These are phyloP conservation scores for Dinomys branickii DNA, from an alignment of 2,113 vertebrate genomes.

Conservation along the genomic window DNA sequence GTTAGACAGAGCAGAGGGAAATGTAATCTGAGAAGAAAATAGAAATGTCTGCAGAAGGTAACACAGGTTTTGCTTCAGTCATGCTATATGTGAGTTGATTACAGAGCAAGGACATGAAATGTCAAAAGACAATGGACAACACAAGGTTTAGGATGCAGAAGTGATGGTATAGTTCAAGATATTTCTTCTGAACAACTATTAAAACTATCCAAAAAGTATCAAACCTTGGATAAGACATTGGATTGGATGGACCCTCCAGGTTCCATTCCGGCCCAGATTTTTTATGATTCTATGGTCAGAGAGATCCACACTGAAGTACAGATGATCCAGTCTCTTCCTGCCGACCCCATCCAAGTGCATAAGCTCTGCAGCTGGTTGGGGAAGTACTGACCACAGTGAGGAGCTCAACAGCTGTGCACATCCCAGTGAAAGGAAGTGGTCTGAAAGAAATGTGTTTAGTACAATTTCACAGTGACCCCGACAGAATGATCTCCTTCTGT, in stretches of 20 bases:
- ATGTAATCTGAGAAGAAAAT: neutral
- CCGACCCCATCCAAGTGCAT: neutral
- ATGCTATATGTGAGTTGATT: neutral
- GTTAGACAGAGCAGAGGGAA: neutral
- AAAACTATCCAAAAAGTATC: neutral
- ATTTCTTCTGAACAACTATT: neutral
- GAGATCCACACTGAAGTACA: neutral
- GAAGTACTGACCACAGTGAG: neutral
- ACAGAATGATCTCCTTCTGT: constrained; percentile 13
- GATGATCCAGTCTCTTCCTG: neutral
- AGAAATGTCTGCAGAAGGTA: neutral
- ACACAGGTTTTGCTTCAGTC: neutral
- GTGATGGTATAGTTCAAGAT: neutral
- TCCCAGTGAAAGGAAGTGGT: neutral
- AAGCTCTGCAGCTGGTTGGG: neutral
- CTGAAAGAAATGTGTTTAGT: constrained; percentile 2
- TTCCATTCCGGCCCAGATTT: neutral
- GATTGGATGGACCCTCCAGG: neutral
- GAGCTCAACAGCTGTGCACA: neutral
- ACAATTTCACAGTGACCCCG: neutral
- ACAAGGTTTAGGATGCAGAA: neutral
- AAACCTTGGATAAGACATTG: neutral
- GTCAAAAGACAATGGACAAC: neutral
- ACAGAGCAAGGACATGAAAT: neutral
- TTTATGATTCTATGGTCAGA: neutral